Conservation (phyloP, 2,113 vertebrate genomes). For the Rhagologus leucostigma region DNA sequence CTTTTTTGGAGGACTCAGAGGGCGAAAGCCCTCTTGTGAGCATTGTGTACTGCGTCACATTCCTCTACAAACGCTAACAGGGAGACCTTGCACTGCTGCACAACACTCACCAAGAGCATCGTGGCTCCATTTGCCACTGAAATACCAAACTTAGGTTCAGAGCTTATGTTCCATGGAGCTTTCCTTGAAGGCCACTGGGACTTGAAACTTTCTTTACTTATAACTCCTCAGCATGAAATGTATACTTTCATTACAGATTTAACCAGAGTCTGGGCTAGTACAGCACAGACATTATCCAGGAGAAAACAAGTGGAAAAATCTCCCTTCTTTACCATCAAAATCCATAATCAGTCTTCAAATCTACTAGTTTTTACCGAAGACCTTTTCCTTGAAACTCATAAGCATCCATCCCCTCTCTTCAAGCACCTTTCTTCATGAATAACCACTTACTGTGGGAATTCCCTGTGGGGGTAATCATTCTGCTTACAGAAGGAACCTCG, state of each 20-base stretch:
- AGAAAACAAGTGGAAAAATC: neutral
- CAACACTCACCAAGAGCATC: neutral
- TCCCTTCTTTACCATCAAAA: neutral
- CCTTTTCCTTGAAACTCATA: neutral
- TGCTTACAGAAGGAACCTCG: neutral
- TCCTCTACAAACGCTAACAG: neutral
- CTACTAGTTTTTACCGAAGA: neutral
- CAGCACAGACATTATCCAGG: neutral
- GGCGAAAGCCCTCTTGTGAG: neutral
- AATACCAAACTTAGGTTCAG: neutral
- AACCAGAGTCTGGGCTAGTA: neutral
- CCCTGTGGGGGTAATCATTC: neutral
- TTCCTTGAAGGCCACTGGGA: neutral
- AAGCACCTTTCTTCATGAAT: slow-evolving; percentile 24
- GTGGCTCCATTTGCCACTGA: neutral
- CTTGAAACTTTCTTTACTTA: neutral
- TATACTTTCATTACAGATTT: neutral
- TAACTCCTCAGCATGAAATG: neutral
- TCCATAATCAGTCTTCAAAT: neutral
- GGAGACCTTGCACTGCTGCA: neutral
- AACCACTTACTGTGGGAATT: neutral
- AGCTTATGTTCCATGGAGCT: neutral
- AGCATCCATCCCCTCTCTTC: neutral
- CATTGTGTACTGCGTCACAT: neutral
- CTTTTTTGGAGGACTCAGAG: neutral